phyloP scores from a whole-genome alignment of 2,797 vertebrate species.

The Melanotaenia pygmaea region DNA sequence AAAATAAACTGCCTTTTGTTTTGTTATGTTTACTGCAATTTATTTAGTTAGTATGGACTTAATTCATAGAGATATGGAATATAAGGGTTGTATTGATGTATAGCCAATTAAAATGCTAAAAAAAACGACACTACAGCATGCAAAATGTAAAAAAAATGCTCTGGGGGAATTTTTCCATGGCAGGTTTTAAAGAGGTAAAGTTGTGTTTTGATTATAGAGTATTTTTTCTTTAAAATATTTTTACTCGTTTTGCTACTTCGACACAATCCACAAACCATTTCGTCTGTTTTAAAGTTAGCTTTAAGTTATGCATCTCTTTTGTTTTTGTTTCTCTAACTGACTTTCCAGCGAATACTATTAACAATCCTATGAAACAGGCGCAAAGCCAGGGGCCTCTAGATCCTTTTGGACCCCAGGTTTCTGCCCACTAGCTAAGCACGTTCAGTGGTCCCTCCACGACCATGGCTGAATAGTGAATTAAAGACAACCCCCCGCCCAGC shows the following conservation, averaged over 20 bases:
- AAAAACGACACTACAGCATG: too few species aligned
- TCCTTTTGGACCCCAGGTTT: conserved; percentile 4
- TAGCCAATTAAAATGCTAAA: too few species aligned
- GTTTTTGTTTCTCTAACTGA: neutral
- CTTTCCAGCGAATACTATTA: neutral
- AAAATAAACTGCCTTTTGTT: too few species aligned
- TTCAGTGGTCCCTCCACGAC: neutral
- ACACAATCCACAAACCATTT: neutral
- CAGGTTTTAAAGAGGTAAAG: too few species aligned
- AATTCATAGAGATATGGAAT: too few species aligned
- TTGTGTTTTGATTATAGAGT: neutral
- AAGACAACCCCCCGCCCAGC: neutral
- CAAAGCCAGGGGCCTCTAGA: conserved; percentile 1
- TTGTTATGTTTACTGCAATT: too few species aligned
- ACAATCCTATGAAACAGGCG: neutral
- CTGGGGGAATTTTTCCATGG: too few species aligned
- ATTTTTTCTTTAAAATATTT: neutral
- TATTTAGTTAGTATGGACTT: too few species aligned
- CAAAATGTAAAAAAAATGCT: too few species aligned
- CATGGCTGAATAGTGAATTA: neutral
- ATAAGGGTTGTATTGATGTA: too few species aligned
- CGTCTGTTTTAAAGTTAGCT: neutral
- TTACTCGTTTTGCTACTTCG: neutral
- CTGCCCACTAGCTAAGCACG: conserved; percentile 3
- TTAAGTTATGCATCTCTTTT: neutral